Evolutionary conservation across 2,113 vertebrate species (phyloP), one percentile per base, ranked within the genome.

Genomic region (Nesoenas mayeri): DNA sequence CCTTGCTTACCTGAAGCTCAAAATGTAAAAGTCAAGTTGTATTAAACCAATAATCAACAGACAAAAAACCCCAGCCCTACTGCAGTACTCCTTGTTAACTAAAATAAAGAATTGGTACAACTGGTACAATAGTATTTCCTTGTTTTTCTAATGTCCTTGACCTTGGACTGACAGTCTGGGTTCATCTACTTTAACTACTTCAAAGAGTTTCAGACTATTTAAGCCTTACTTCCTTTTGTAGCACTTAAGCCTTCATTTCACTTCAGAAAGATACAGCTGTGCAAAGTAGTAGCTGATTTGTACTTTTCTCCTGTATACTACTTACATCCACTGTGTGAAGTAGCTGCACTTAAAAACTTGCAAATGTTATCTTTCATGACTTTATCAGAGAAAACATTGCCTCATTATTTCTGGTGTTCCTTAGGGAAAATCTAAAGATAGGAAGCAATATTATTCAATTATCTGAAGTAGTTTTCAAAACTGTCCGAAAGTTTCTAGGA

Each of bases 401-500:
- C 24, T 79, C 54, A 79, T 65, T 85, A 61, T 69, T 89, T 94
- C 34, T 48, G 54, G 31, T n/a, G 48, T 65, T 60, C 15, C 21
- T 57, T 82, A 58, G 40, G 17, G 40, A 90, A 91, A 72, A 38
- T 48, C 44, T 93, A 66, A 93, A 53, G 11, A 53, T 40, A 77
- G 17, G 10, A 87, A 79, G 16, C 16, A 58, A 50, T 50, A 53
- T 72, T 82, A 75, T 50, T 87, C 9, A 89, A 18, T 69, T 85
- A 56, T 34, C 51, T 84, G 38, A 88, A 88, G 38, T 34, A 50
- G 19, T 58, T 70, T 92, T 91, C 56, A 80, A 86, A 96, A 88
- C 8, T 0, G 0, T 51, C 10, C 58, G n/a, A 9, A 82, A 65
- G 29, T 42, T 85, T 77, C 79, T 42, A 66, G 72, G 20, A 73